Conservation (phyloP, 2,888 invertebrate genomes). For the Pocota personata region DNA sequence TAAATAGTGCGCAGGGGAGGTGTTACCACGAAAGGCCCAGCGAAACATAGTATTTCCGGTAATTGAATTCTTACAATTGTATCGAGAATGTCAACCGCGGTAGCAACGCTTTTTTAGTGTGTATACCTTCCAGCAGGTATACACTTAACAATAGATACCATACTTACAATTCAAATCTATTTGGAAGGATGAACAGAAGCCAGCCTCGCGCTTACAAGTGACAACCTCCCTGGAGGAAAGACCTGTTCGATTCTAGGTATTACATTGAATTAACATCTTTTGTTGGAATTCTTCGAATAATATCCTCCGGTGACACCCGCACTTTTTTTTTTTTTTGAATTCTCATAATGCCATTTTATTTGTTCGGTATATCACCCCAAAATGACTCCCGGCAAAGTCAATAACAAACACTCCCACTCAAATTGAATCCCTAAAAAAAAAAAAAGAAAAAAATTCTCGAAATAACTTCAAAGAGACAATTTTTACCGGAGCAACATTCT, state of each 20-base stretch:
- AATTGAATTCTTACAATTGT: no score
- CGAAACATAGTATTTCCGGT: no score
- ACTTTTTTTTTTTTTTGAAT: neutral
- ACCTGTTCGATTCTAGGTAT: neutral
- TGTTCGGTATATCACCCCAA: neutral
- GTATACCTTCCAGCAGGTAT: no score
- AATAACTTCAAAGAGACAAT: constrained; percentile 6
- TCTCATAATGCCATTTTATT: neutral
- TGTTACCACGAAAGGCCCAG: no score
- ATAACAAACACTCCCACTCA: neutral
- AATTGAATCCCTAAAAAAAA: constrained; percentile 6
- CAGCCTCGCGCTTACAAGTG: neutral
- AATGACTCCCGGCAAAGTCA: neutral
- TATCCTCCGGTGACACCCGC: neutral
- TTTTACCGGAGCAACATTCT: neutral
- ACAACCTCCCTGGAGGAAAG: neutral
- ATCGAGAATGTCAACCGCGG: no score
- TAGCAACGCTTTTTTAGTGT: no score
- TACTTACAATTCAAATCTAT: no score
- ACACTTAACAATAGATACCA: no score
- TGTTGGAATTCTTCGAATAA: neutral
- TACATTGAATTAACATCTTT: neutral
- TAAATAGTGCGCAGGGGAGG: no score
- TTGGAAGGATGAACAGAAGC: no score
- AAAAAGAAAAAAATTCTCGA: neutral